Percentiles rank a stretch among this genome's conserved stretches.
Evolutionary conservation across 1,140 invertebrate genomes (phyloP).

Genomic region (Calephelis virginiensis): DNA sequence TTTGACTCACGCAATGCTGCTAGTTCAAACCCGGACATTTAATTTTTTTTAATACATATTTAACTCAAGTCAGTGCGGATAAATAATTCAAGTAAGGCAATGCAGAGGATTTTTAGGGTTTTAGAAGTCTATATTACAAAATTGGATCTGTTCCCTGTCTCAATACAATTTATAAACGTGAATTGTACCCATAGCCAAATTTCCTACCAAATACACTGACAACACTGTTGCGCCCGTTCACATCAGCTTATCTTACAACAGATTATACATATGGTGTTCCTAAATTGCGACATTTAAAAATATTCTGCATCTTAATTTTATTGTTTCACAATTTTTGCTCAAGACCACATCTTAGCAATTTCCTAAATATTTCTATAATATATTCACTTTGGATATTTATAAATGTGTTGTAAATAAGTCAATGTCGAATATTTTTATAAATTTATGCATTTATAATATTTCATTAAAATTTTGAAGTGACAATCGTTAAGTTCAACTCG

Average conservation of each 20-base stretch:
- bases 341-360: not conserved
- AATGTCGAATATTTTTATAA: not conserved
- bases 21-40: too few species aligned
- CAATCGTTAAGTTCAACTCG: too few species aligned
- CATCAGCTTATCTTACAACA: slow-evolving; percentile 9
- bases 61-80: too few species aligned
- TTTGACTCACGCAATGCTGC: too few species aligned
- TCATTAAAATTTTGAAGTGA: too few species aligned
- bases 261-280: slow-evolving; percentile 7
- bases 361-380: slow-evolving; percentile 8
- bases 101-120: too few species aligned
- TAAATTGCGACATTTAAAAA: slow-evolving; percentile 13
- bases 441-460: not conserved
- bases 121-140: too few species aligned
- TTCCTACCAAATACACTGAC: not conserved
- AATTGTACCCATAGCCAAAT: not conserved
- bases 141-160: not conserved
- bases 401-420: slow-evolving; percentile 2
- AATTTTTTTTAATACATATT: too few species aligned
- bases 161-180: not conserved
- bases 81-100: too few species aligned
- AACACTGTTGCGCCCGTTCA: slow-evolving; percentile 2
- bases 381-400: slow-evolving; percentile 18
- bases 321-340: slow-evolving; percentile 11
- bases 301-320: slow-evolving; percentile 8